phyloP scores from a whole-genome alignment of 2,113 vertebrate genomes.

The Rhizomys pruinosus region DNA sequence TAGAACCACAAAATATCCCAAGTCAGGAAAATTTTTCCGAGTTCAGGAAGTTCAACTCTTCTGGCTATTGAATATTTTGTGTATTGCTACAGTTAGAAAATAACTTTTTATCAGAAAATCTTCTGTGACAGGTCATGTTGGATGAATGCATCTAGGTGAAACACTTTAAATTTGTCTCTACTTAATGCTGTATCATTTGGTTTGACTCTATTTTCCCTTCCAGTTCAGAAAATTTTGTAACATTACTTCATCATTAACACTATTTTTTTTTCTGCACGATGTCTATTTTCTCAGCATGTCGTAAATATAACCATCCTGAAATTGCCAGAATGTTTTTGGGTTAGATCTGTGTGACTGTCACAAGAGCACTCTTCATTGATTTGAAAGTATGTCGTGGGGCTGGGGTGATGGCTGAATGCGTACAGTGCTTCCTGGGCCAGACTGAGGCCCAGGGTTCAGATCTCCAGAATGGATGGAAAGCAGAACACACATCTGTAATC shows the following conservation, averaged over 20 bases:
- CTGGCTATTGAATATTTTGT: conserved; percentile 38
- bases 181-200: not conserved
- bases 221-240: conserved; percentile 14
- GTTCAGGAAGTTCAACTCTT: not conserved
- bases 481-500: not conserved
- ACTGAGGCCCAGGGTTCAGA: not conserved
- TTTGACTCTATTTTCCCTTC: not conserved
- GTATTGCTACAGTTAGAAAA: conserved; percentile 26
- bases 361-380: not conserved
- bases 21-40: not conserved
- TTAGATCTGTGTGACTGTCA: not conserved
- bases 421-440: not conserved
- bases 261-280: not conserved
- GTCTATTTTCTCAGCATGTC: not conserved
- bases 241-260: not conserved
- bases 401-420: not conserved
- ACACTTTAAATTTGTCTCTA: not conserved
- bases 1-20: not conserved
- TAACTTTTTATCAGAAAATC: conserved; percentile 11
- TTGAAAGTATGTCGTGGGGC: not conserved
- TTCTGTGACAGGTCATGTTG: not conserved
- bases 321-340: not conserved
- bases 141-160: conserved; percentile 14
- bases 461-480: not conserved
- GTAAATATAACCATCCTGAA: not conserved